Conservation (phyloP, 2,113 vertebrate genomes). For the Meles meles region DNA sequence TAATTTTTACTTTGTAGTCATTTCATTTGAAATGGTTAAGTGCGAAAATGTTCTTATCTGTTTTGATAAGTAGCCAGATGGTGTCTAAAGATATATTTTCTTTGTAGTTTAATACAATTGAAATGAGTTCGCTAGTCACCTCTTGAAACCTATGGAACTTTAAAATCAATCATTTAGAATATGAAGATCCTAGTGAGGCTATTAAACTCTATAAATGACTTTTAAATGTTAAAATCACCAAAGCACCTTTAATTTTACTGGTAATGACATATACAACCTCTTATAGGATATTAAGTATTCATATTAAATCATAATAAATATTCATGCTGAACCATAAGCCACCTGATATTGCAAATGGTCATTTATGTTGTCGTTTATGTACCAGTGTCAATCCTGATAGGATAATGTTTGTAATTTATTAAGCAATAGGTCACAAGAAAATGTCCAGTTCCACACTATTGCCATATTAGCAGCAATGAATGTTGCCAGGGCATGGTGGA, state of each 20-base stretch:
- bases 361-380: slow-evolving; percentile 45
- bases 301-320: slow-evolving; percentile 58
- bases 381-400: slow-evolving; percentile 27
- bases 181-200: not conserved
- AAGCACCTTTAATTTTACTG: slow-evolving; percentile 41
- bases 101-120: slow-evolving; percentile 35
- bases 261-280: slow-evolving; percentile 29
- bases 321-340: slow-evolving; percentile 20
- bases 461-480: slow-evolving; percentile 38
- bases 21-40: not conserved
- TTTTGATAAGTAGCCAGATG: slow-evolving; percentile 34
- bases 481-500: not conserved
- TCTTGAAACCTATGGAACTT: slow-evolving; percentile 31
- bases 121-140: slow-evolving; percentile 33
- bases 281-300: slow-evolving; percentile 39
- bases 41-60: slow-evolving; percentile 37
- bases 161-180: slow-evolving; percentile 51
- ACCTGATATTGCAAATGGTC: slow-evolving; percentile 37
- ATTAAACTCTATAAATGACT: slow-evolving; percentile 28
- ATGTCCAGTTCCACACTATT: slow-evolving; percentile 15
- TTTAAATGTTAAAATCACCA: slow-evolving; percentile 57
- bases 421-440: slow-evolving; percentile 57
- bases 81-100: slow-evolving; percentile 19
- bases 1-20: not conserved
- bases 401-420: slow-evolving; percentile 66